Evolutionary conservation across 2,113 vertebrate genomes (phyloP).

Genomic region (Panthera uncia): DNA sequence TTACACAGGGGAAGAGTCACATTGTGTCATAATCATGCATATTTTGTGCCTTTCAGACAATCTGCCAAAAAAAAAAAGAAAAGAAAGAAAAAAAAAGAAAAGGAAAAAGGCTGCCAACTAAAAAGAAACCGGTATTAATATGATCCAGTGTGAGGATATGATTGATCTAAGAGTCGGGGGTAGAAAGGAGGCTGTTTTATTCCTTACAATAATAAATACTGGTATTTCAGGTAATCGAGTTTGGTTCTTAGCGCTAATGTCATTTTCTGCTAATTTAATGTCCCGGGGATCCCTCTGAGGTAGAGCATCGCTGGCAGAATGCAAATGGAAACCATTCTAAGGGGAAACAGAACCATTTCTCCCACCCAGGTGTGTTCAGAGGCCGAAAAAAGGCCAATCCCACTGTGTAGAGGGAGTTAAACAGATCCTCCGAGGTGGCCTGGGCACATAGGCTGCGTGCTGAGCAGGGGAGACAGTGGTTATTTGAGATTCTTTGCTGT

Average conservation of each 20-base stretch:
- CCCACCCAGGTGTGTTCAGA: neutral
- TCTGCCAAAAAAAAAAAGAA: neutral
- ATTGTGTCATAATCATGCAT: neutral
- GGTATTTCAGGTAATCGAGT: constrained; percentile 41
- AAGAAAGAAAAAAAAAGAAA: neutral
- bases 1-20: neutral
- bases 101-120: neutral
- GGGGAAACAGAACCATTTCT: neutral
- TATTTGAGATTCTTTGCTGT: neutral
- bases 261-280: constrained; percentile 76
- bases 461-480: neutral
- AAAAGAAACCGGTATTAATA: constrained; percentile 32
- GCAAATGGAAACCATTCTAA: constrained; percentile 47
- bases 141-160: neutral
- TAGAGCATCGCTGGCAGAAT: constrained; percentile 49
- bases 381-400: neutral
- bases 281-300: constrained; percentile 23
- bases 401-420: neutral
- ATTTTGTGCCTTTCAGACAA: constrained; percentile 21
- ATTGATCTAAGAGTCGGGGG: neutral
- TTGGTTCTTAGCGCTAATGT: constrained; percentile 56
- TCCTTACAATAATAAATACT: constrained; percentile 51
- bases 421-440: neutral
- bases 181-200: neutral
- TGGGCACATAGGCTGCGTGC: fast-evolving